Base-by-base conservation (phyloP, 2,888 invertebrate species). In the Tryphoninae sp. region DNA sequence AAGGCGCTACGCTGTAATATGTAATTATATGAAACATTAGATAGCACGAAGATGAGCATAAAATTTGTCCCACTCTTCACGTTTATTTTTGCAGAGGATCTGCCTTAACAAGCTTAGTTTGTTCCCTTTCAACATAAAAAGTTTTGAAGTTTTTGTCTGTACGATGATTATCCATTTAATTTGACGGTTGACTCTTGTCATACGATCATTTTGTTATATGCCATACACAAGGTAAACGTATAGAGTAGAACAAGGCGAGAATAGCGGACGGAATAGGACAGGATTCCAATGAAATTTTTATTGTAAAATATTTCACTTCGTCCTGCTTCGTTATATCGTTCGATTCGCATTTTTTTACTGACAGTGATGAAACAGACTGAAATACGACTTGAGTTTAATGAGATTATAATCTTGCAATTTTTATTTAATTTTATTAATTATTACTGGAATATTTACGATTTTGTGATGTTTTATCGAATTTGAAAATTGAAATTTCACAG, bases 1-100 rank as follows among this genome's bases (percentile, higher is more conserved):
- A 72, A 40, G 45, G 40, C 53, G 62, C 23, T 42, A 65, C 74
- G 65, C 65, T 53, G 67, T 78, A 67, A 73, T 67, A 45, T 42
- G 26, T n/a, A 65, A 78, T 76, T 68, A 68, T 68, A 16, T 61
- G 6, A 49, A 49, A 19, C 45, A n/a, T 13, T 62, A 26, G 49
- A 62, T 59, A 55, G 42, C 64, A 40, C 53, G 42, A 53, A n/a
- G 55, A 55, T 26, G 59, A 26, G 59, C 19, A 23, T 2, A 16
- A 64, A 33, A 2, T 51, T 67, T 67, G n/a, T 16, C 59, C 59
- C 26, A 59, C 13, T 59, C 51, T 23, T 26, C n/a, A n/a, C 26
- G 51, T 64, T 45, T 2, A 33, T 33, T 33, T 68, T 53, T 19
- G 55, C 19, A 11, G 22, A 69, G 69, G 58, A 4, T 33, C 33